phyloP scores from a whole-genome alignment of 2,888 invertebrate species.

The Drosophila quinaria region DNA sequence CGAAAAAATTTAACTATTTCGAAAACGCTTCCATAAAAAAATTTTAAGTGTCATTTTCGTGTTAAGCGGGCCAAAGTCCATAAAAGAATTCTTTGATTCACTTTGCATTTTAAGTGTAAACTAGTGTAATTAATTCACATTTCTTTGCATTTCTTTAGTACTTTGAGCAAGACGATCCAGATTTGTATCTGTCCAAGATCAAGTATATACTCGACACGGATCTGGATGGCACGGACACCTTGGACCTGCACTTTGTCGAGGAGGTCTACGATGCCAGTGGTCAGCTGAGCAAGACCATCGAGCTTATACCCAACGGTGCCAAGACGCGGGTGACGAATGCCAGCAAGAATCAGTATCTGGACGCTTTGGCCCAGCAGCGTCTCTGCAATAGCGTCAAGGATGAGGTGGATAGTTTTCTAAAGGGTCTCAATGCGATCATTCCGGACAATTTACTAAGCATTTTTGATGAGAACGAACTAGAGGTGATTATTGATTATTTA shows the following conservation, averaged over 20 bases:
- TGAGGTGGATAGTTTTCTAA: conserved; percentile 95
- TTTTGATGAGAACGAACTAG: conserved; percentile 98
- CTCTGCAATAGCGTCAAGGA: conserved; percentile 92
- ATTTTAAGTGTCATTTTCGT: no score
- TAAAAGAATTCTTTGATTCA: no score
- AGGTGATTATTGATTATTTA: conserved; percentile 87
- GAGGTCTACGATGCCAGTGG: conserved; percentile 94
- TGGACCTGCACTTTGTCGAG: conserved; percentile 95
- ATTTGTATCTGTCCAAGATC: conserved; percentile 96
- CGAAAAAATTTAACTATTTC: no score
- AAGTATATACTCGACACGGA: conserved; percentile 97
- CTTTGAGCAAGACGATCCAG: conserved; percentile 98
- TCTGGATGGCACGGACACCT: conserved; percentile 90
- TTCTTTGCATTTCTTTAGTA: conserved; percentile 87
- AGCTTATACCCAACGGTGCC: conserved; percentile 93
- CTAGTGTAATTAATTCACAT: no score
- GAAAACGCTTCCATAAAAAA: no score
- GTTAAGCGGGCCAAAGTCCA: no score
- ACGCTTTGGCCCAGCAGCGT: conserved; percentile 95
- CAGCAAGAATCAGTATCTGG: conserved; percentile 91
- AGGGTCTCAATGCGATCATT: conserved; percentile 95
- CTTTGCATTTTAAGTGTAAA: no score
- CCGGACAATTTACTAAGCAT: conserved; percentile 97
- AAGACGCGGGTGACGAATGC: conserved; percentile 88
- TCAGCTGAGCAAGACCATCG: conserved; percentile 91